A percentile compares a stretch with the other conserved stretches of the same genome.
Evolutionary conservation across 2,113 vertebrate species (phyloP).

Genomic region (Heteronetta atricapilla): DNA sequence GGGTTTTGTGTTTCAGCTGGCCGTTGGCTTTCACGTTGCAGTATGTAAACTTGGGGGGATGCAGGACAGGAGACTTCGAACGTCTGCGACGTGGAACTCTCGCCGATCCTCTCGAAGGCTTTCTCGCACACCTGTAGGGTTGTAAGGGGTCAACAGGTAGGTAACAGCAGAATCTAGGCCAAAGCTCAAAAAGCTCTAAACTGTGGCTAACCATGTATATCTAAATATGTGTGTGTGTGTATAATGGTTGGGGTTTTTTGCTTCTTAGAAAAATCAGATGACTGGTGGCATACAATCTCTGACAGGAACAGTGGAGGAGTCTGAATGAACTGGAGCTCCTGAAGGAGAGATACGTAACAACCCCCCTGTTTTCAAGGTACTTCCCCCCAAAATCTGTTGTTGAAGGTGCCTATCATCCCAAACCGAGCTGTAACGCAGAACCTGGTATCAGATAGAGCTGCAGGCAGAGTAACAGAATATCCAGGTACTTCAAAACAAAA

Average conservation of each 20-base stretch:
- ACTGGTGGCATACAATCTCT: background rate
- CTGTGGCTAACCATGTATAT: background rate
- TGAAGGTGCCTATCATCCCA: background rate
- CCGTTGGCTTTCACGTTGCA: slow-evolving; percentile 79
- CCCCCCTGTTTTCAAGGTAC: background rate
- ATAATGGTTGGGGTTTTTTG: background rate
- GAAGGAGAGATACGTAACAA: background rate
- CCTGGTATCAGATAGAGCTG: background rate
- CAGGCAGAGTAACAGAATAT: background rate
- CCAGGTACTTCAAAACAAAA: background rate
- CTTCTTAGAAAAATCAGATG: background rate
- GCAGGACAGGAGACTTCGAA: slow-evolving; percentile 90
- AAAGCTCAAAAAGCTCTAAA: background rate
- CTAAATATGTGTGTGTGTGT: too few species aligned
- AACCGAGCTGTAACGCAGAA: background rate
- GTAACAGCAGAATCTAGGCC: background rate
- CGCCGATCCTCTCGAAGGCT: slow-evolving; percentile 74
- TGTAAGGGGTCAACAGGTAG: background rate
- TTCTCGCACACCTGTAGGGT: slow-evolving; percentile 73
- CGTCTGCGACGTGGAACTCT: slow-evolving; percentile 79
- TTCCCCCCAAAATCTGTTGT: background rate
- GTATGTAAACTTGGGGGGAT: slow-evolving; percentile 88
- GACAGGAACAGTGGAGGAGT: background rate
- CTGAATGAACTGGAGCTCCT: background rate
- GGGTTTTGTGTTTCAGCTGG: slow-evolving; percentile 86